A percentile compares a stretch with the other conserved stretches of the same genome.
Evolutionary conservation across 2,113 vertebrate species (phyloP).

Genomic region (Pedetes capensis): DNA sequence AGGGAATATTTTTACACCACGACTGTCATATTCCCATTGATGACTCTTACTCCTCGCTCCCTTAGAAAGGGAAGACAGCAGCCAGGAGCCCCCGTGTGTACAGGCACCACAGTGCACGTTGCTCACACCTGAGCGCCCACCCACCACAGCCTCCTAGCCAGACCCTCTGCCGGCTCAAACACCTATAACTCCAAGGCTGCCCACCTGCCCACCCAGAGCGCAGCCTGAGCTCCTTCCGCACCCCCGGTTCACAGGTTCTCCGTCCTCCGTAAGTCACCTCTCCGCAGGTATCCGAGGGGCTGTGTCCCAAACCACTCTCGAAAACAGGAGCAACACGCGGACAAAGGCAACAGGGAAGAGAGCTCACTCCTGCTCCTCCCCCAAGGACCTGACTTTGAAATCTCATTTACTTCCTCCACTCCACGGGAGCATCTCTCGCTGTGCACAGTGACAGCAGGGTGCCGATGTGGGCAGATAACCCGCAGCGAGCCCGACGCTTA

Average conservation of each 20-base stretch:
- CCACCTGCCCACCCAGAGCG: too few relatives aligned
- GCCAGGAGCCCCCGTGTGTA: not conserved
- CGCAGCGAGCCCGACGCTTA: too few relatives aligned
- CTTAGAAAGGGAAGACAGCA: not conserved
- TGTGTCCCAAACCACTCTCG: not conserved
- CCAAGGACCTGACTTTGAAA: too few relatives aligned
- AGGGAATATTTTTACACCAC: not conserved
- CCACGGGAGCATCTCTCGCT: not conserved
- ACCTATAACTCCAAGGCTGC: too few relatives aligned
- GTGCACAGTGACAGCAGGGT: too few relatives aligned
- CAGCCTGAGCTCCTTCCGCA: not conserved
- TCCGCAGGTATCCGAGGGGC: not conserved
- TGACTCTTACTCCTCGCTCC: not conserved
- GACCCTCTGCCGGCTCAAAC: too few relatives aligned
- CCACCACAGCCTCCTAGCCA: too few relatives aligned
- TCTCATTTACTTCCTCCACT: not conserved
- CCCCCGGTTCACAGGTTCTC: not conserved
- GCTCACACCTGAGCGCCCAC: not conserved
- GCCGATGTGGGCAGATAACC: too few relatives aligned
- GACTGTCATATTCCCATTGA: not conserved
- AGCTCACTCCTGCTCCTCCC: not conserved
- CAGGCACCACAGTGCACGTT: not conserved
- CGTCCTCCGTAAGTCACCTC: not conserved
- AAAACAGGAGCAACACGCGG: fast-evolving
- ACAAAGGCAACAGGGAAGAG: too few relatives aligned